phyloP scores from a whole-genome alignment of 2,888 invertebrate species.

The Tanytarsus gracilentus region DNA sequence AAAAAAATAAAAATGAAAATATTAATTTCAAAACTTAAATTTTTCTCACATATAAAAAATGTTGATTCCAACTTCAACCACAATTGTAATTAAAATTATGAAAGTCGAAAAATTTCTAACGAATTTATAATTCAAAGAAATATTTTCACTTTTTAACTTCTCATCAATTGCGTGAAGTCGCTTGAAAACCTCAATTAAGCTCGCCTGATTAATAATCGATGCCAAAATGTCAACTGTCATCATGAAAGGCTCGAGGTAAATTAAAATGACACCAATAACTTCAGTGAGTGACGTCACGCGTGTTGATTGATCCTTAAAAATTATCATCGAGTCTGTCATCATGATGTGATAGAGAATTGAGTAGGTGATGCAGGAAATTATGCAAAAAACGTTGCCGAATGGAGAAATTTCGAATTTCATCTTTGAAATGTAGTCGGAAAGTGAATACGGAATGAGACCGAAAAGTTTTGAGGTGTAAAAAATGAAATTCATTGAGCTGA shows the following conservation, averaged over 20 bases:
- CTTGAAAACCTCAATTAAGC: constrained; percentile 38
- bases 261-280: constrained; percentile 42
- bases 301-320: neutral
- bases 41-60: too few species aligned
- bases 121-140: constrained; percentile 28
- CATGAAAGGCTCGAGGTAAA: constrained; percentile 41
- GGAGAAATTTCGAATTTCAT: constrained; percentile 37
- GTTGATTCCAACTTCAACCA: constrained; percentile 37
- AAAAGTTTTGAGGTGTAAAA: constrained; percentile 39
- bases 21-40: too few species aligned
- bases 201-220: constrained; percentile 38
- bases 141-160: constrained; percentile 36
- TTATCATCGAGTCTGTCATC: neutral
- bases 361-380: constrained; percentile 34
- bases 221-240: constrained; percentile 41
- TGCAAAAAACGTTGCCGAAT: constrained; percentile 36
- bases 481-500: constrained; percentile 37
- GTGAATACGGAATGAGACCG: constrained; percentile 39
- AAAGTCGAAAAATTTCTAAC: constrained; percentile 29
- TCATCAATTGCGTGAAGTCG: constrained; percentile 39
- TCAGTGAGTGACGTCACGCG: constrained; percentile 39
- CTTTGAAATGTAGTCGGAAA: constrained; percentile 34
- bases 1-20: too few species aligned
- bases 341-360: constrained; percentile 37
- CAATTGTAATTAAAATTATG: constrained; percentile 36